Evolutionary conservation across 2,113 vertebrate genomes (phyloP).

Genomic region (Myrmecobius fasciatus): DNA sequence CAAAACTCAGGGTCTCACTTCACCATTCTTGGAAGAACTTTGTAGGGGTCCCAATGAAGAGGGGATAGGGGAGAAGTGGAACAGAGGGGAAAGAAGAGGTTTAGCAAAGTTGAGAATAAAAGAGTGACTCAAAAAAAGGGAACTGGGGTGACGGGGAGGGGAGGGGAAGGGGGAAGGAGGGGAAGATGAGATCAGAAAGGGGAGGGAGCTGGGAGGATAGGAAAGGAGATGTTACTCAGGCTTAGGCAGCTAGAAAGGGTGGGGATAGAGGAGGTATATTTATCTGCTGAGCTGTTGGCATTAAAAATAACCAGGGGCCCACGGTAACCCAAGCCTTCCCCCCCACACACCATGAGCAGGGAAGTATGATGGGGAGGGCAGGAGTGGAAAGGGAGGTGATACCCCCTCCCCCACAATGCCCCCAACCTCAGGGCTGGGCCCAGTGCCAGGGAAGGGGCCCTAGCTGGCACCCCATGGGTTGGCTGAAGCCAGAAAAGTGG

Average conservation of each 20-base stretch:
- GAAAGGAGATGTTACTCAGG: background rate
- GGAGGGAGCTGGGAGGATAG: background rate
- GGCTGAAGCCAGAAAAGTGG: background rate
- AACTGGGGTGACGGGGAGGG: background rate
- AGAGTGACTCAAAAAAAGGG: background rate
- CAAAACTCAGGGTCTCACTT: background rate
- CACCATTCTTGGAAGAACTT: background rate
- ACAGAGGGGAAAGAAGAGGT: background rate
- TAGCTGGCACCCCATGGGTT: constrained; percentile 14
- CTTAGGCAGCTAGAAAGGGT: constrained; percentile 16
- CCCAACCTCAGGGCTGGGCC: background rate
- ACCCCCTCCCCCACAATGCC: background rate
- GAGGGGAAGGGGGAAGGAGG: background rate
- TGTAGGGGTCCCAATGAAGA: background rate
- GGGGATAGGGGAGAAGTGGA: background rate
- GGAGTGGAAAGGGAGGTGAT: background rate
- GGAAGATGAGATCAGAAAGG: background rate
- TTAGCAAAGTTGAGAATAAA: background rate
- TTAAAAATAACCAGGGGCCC: constrained; percentile 63
- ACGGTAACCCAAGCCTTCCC: constrained; percentile 56
- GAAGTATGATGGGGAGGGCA: constrained; percentile 2
- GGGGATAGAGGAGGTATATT: constrained; percentile 40
- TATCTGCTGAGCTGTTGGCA: constrained; percentile 58
- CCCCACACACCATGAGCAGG: background rate
- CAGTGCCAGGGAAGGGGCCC: background rate